These are phyloP conservation scores for Clusia tigrina DNA, from an alignment of 2,888 invertebrate species.

Conservation along the genomic window DNA sequence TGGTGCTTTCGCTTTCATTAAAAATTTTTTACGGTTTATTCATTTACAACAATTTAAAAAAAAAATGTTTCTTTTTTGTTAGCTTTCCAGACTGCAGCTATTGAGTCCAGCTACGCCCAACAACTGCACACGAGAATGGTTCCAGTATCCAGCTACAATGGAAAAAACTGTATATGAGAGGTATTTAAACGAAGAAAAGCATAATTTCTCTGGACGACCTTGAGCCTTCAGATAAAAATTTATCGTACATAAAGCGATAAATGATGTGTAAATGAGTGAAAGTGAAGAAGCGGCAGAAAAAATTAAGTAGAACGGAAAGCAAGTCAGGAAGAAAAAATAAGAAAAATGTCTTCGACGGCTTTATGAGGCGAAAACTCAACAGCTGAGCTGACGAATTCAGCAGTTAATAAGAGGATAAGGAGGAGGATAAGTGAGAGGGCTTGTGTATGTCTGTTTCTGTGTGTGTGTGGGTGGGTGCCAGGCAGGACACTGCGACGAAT, in stretches of 20 bases:
- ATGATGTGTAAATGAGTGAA: slow-evolving; percentile 32
- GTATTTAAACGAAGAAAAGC: slow-evolving; percentile 18
- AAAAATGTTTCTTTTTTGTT: neutral
- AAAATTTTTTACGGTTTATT: slow-evolving; percentile 20
- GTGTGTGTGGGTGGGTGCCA: slow-evolving; percentile 4
- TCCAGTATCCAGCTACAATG: no score
- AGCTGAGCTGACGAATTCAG: no score
- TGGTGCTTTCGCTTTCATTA: slow-evolving; percentile 50
- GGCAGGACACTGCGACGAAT: no score
- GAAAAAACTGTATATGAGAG: neutral
- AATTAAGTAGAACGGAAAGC: slow-evolving; percentile 27
- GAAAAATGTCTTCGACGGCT: no score
- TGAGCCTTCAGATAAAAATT: slow-evolving; percentile 34
- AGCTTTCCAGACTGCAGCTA: slow-evolving; percentile 28
- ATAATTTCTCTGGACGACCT: slow-evolving; percentile 36
- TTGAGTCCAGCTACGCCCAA: slow-evolving; percentile 27
- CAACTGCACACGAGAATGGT: slow-evolving; percentile 19
- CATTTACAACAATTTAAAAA: neutral
- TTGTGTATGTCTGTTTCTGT: slow-evolving; percentile 29
- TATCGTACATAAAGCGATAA: slow-evolving; percentile 24
- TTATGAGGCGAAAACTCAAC: no score
- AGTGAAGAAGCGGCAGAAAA: slow-evolving; percentile 18
- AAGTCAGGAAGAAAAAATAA: no score
- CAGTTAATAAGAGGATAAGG: no score
- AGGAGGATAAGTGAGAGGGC: slow-evolving; percentile 17